Percentiles rank a stretch among this genome's conserved stretches.
phyloP scores from a whole-genome alignment of 2,797 vertebrate genomes.

The Iguana delicatissima region DNA sequence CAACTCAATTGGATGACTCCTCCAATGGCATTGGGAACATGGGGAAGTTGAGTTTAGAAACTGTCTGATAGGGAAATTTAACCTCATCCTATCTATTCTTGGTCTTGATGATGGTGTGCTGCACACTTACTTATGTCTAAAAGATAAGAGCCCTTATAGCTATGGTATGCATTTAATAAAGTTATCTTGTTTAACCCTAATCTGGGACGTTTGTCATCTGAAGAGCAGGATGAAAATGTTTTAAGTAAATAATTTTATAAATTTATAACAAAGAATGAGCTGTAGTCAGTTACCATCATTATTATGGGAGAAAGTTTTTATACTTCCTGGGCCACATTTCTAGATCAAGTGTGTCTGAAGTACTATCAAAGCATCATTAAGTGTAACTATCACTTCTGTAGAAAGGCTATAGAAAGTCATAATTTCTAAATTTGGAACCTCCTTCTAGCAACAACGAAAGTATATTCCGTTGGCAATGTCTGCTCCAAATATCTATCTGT shows the following conservation, averaged over 20 bases:
- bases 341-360: background rate
- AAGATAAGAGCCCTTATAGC: too few species aligned
- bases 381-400: background rate
- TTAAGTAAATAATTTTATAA: slow-evolving; percentile 20
- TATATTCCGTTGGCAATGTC: background rate
- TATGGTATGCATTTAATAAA: too few species aligned
- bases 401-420: background rate
- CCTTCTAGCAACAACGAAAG: background rate
- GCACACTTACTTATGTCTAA: too few species aligned
- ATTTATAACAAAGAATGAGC: background rate
- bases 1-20: too few species aligned
- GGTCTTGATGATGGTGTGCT: too few species aligned
- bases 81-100: too few species aligned
- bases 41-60: too few species aligned
- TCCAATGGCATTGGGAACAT: too few species aligned
- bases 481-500: background rate
- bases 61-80: too few species aligned
- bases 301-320: background rate
- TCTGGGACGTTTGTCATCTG: background rate
- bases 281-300: background rate
- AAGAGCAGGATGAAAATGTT: too few species aligned
- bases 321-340: background rate
- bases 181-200: background rate
- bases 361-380: background rate
- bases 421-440: slow-evolving; percentile 3